Conservation (phyloP, 2,797 vertebrate species). For the Dipus sagitta region DNA sequence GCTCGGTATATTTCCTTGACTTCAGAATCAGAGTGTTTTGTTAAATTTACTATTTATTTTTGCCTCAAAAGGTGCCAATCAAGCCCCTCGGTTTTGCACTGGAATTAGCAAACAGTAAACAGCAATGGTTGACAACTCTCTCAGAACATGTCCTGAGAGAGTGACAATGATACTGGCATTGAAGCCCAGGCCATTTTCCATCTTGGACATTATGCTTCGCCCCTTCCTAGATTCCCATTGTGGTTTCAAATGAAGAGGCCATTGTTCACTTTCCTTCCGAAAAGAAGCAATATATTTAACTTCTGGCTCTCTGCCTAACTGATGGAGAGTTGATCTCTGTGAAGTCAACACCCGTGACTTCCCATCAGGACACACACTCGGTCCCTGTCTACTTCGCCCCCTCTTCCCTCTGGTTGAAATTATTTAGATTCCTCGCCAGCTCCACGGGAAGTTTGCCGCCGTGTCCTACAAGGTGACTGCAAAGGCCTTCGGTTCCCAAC, state of each 20-base stretch:
- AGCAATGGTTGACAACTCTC: constrained; percentile 28
- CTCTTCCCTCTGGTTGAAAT: not conserved
- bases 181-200: constrained; percentile 61
- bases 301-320: constrained; percentile 72
- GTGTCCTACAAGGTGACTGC: not conserved
- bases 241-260: constrained; percentile 76
- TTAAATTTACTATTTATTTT: not conserved
- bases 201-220: constrained; percentile 60
- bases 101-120: constrained; percentile 28
- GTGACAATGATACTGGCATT: constrained; percentile 25
- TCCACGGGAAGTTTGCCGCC: not conserved
- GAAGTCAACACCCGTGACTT: constrained; percentile 74
- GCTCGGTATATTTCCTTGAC: not conserved
- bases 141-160: constrained; percentile 41
- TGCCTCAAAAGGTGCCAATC: not conserved
- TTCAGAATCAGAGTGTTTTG: constrained; percentile 2
- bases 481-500: constrained; percentile 8
- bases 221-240: constrained; percentile 72
- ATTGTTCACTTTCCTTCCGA: constrained; percentile 77
- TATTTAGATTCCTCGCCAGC: not conserved
- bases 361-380: constrained; percentile 63
- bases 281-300: constrained; percentile 80
- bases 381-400: not conserved
- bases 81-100: not conserved
- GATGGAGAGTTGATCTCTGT: constrained; percentile 52